A percentile compares a stretch with the other conserved stretches of the same genome.
Evolutionary conservation across 2,888 invertebrate species (phyloP).

Genomic region (Andrena minutula): DNA sequence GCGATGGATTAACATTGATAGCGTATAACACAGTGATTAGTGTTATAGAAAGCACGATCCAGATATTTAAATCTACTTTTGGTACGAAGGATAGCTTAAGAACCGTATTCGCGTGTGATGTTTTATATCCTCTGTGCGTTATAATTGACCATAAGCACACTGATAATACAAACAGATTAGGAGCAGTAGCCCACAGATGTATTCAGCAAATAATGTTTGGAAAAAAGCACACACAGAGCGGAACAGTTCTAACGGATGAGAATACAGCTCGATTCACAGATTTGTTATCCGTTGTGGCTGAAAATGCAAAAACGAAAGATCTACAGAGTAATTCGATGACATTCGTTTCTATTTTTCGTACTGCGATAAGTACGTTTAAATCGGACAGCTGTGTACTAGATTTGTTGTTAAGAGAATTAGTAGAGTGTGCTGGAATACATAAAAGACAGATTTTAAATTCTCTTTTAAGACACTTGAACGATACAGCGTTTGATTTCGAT

Average conservation of each 20-base stretch:
- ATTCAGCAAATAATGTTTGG: slow-evolving; percentile 76
- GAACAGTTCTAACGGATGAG: slow-evolving; percentile 44
- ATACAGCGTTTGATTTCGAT: slow-evolving; percentile 77
- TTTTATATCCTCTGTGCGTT: slow-evolving; percentile 75
- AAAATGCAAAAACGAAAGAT: slow-evolving; percentile 43
- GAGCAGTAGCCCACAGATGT: slow-evolving; percentile 73
- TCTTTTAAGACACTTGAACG: slow-evolving; percentile 67
- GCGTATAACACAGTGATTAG: slow-evolving; percentile 40
- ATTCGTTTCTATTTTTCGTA: slow-evolving; percentile 72
- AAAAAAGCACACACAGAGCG: slow-evolving; percentile 58
- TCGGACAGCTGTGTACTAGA: slow-evolving; percentile 70
- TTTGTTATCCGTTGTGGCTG: slow-evolving; percentile 65
- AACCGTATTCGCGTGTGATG: slow-evolving; percentile 69
- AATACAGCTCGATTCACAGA: slow-evolving; percentile 33
- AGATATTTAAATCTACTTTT: slow-evolving; percentile 71
- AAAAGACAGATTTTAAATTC: slow-evolving; percentile 65
- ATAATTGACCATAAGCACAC: slow-evolving; percentile 58
- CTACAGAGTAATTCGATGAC: slow-evolving; percentile 59
- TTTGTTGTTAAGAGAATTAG: slow-evolving; percentile 74
- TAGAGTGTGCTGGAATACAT: slow-evolving; percentile 64
- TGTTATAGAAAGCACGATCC: slow-evolving; percentile 56
- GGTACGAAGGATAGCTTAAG: slow-evolving; percentile 65
- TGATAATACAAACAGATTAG: slow-evolving; percentile 69
- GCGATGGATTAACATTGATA: slow-evolving; percentile 2
- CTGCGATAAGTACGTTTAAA: slow-evolving; percentile 69